Base-by-base conservation (phyloP, 2,113 vertebrate species). In the Prionailurus bengalensis region DNA sequence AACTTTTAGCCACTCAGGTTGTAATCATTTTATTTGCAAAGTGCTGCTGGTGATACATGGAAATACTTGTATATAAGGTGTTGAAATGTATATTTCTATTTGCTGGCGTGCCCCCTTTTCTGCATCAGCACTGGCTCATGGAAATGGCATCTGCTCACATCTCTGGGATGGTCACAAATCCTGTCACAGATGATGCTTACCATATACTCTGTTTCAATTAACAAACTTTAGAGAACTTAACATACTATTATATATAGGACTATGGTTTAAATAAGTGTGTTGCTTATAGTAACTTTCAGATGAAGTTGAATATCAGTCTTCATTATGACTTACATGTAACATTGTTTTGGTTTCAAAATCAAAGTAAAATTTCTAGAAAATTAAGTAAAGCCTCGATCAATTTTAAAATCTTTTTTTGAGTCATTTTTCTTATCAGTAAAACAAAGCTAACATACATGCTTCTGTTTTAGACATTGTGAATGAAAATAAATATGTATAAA, bases 341-440 rank as follows among this genome's bases (percentile, higher is more conserved):
- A 33, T 68, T 73, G 19, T 89, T 93, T 93, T 92, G 42, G 17
- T 78, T 92, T 83, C 10, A 68, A 91, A 91, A 92, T 83, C 39
- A 89, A 80, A 79, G 51, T 29, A 42, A 63, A 88, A 3, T 55
- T 86, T 94, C 36, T 92, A 73, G 68, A 87, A 84, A 97, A 87
- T 74, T 78, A 89, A 73, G 25, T 79, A 73, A 93, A 55, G 65
- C 1, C 7, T 87, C 76, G 21, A 16, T 89, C n/a, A 94, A 7
- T 58, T 83, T 89, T 31, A 78, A 80, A 76, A 55, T 55, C 7
- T 53, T 91, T 68, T 89, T 83, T 58, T 11, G 31, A 61, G 66
- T 87, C 31, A 80, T 95, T 84, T 91, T n/a, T 2, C 42, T 85
- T 42, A 78, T 83, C 55, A 92, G 21, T 66, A 48, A 97, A 70